phyloP scores from a whole-genome alignment of 2,797 vertebrate genomes.

The Pangasius mekongensis region DNA sequence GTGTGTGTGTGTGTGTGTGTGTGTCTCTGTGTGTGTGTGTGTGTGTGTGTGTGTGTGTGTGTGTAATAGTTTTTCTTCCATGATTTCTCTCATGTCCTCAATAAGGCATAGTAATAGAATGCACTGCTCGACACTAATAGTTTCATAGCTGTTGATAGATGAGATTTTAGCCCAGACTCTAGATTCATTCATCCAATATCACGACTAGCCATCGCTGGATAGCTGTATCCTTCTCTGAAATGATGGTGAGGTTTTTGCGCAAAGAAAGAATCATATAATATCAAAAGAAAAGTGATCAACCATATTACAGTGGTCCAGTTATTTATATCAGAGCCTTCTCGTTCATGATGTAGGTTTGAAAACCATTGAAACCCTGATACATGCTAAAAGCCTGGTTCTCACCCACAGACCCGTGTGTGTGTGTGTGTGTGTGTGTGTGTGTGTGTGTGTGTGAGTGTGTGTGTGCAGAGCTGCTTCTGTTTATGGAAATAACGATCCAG shows the following conservation, averaged over 20 bases:
- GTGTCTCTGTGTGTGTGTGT: too few relatives aligned
- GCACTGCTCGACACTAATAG: too few relatives aligned
- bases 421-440: too few relatives aligned
- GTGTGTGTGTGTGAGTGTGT: neutral
- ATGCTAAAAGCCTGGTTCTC: neutral
- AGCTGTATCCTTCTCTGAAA: neutral
- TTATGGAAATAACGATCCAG: constrained; percentile 18
- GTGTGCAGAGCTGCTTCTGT: neutral
- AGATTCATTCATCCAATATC: neutral
- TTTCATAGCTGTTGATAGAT: neutral
- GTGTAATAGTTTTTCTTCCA: too few relatives aligned
- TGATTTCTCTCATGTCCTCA: too few relatives aligned
- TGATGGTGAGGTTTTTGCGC: neutral
- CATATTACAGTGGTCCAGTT: neutral
- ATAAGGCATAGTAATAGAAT: neutral
- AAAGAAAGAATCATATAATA: neutral
- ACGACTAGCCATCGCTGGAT: neutral
- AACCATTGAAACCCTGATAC: neutral
- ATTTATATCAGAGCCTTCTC: neutral
- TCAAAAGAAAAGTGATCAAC: neutral
- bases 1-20: too few relatives aligned
- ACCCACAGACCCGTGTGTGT: neutral
- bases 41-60: too few relatives aligned
- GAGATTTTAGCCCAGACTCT: neutral
- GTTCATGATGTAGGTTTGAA: neutral